Percentiles rank a stretch among this genome's conserved stretches.
These are phyloP conservation scores for Globicephala melas DNA, from an alignment of 2,113 vertebrate genomes.

Conservation along the genomic window DNA sequence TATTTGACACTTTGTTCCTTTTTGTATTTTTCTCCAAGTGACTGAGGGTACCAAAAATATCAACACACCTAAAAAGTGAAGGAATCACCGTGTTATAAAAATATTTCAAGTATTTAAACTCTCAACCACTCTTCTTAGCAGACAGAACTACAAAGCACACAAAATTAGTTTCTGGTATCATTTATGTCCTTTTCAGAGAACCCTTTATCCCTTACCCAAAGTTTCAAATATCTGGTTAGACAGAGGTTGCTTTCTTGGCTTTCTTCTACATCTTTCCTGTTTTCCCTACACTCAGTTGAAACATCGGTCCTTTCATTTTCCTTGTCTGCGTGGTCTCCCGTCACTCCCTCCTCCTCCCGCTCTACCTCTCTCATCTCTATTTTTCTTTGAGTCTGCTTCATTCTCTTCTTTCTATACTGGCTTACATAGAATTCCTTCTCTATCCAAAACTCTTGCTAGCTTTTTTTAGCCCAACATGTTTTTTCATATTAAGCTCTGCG, in stretches of 20 bases:
- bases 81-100: background rate
- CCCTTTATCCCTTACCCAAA: background rate
- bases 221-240: background rate
- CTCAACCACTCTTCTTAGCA: background rate
- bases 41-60: background rate
- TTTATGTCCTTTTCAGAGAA: background rate
- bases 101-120: conserved; percentile 3
- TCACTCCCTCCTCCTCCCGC: background rate
- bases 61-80: background rate
- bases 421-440: background rate
- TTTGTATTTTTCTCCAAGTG: background rate
- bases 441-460: background rate
- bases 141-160: background rate
- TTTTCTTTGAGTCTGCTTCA: background rate
- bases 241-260: background rate
- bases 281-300: background rate
- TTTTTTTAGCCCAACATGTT: background rate
- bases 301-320: background rate
- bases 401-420: background rate
- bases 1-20: background rate
- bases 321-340: background rate
- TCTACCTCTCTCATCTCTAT: background rate
- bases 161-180: background rate
- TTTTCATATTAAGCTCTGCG: background rate
- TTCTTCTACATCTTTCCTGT: background rate